phyloP scores from a whole-genome alignment of 2,888 invertebrate genomes.

The Apodemia duryi region DNA sequence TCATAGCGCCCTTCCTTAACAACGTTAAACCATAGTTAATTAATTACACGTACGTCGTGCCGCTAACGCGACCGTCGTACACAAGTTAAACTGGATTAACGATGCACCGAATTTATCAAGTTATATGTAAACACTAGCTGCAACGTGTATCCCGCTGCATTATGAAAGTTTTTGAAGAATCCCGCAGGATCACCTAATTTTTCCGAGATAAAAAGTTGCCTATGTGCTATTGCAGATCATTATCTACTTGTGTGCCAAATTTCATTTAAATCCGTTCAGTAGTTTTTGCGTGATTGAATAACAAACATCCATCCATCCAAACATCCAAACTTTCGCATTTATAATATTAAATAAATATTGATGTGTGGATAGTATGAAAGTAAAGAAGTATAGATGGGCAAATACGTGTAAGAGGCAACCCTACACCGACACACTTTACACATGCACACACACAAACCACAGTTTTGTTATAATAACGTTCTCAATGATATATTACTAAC shows the following conservation, averaged over 20 bases:
- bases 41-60: background rate
- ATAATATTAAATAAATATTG: no score
- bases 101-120: background rate
- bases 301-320: no score
- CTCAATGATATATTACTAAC: slow-evolving; percentile 1
- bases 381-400: background rate
- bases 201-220: no score
- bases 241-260: no score
- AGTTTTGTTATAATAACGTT: slow-evolving; percentile 27
- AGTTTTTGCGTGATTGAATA: no score
- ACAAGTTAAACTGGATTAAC: slow-evolving; percentile 4
- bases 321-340: background rate
- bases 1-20: background rate
- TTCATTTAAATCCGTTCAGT: no score
- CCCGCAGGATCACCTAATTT: no score
- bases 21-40: slow-evolving; percentile 4
- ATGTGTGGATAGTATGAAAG: no score
- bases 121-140: no score
- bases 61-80: background rate
- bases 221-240: no score
- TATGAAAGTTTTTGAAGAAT: no score
- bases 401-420: background rate
- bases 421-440: slow-evolving; percentile 20
- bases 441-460: slow-evolving; percentile 20
- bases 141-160: no score